phyloP scores from a whole-genome alignment of 2,888 invertebrate species.

The Plebejus melissa region DNA sequence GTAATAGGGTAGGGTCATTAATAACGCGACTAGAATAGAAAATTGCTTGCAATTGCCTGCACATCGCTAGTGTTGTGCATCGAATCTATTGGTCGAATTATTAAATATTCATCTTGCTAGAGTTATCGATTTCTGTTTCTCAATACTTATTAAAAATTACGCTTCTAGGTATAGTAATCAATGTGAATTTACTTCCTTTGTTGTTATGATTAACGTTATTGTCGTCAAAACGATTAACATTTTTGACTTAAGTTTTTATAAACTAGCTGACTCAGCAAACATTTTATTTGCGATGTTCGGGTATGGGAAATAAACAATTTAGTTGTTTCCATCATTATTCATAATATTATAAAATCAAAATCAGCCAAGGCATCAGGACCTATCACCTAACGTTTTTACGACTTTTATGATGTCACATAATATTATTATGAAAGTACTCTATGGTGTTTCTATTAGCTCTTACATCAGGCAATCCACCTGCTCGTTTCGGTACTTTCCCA shows the following conservation, averaged over 20 bases:
- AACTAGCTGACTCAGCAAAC: too few species aligned
- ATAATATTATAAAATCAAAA: too few species aligned
- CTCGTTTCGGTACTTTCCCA: not conserved
- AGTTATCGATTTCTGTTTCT: not conserved
- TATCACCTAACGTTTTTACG: too few species aligned
- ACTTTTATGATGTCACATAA: not conserved
- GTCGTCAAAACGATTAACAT: too few species aligned
- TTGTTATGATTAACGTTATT: too few species aligned
- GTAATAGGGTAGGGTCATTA: not conserved
- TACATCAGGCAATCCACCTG: not conserved
- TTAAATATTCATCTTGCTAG: not conserved
- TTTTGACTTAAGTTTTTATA: too few species aligned
- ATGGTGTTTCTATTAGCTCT: not conserved
- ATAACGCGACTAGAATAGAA: conserved; percentile 12
- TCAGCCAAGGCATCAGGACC: too few species aligned
- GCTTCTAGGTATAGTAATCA: not conserved
- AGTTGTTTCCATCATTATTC: too few species aligned
- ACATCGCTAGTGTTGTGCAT: conserved; percentile 5
- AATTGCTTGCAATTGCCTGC: not conserved
- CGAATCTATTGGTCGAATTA: not conserved
- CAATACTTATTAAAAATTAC: not conserved
- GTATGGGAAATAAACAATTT: too few species aligned
- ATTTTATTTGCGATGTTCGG: too few species aligned
- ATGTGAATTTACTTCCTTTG: not conserved
- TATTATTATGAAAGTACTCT: too few species aligned